Base-by-base conservation (phyloP, 2,888 invertebrate genomes). In the Trissoscelio sp. region DNA sequence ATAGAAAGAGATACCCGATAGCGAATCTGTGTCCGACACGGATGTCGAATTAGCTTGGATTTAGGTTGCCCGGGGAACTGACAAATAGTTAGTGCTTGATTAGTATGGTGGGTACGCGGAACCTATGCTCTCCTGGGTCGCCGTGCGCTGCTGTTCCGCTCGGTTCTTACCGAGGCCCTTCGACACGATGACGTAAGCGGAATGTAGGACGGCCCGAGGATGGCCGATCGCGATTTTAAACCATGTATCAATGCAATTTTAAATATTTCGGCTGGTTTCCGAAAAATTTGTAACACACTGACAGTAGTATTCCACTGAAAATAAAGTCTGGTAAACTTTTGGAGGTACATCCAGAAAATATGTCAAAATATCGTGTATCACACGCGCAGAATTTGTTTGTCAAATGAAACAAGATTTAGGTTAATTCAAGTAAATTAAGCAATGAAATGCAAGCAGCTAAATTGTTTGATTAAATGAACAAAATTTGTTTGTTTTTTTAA, bases 21-120 rank as follows among this genome's bases (percentile, higher is more conserved):
- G 91, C 88, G 89, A 91, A 91, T 91, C 91, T 90, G 91, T 91
- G 91, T 91, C 88, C 91, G 90, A 91, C 91, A 91, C 89, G 91
- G 91, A 91, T 91, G 91, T 91, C 91, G 91, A 91, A 91, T 91
- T 91, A 91, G 91, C 91, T 90, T 89, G 91, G 90, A 91, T 91
- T 91, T 91, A 91, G 91, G 90, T 91, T 91, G 90, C 89, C 89
- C 88, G 86, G 88, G 88, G 88, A 88, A 90, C 91, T 91, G 91
- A 91, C 91, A 91, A 91, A 91, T 91, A 91, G 91, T 91, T 91
- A 90, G 91, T 91, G 91, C 91, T 91, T 90, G 91, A 91, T 91
- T 91, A 91, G 91, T 89, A 85, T 84, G 85, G 84, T 80, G 83
- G 81, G 67, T 81, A 81, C 81, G 80, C 81, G 72, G 77, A 77